A percentile compares a stretch with the other conserved stretches of the same genome.
These are phyloP conservation scores for Pseudopodoces humilis DNA, from an alignment of 2,113 vertebrate genomes.

Conservation along the genomic window DNA sequence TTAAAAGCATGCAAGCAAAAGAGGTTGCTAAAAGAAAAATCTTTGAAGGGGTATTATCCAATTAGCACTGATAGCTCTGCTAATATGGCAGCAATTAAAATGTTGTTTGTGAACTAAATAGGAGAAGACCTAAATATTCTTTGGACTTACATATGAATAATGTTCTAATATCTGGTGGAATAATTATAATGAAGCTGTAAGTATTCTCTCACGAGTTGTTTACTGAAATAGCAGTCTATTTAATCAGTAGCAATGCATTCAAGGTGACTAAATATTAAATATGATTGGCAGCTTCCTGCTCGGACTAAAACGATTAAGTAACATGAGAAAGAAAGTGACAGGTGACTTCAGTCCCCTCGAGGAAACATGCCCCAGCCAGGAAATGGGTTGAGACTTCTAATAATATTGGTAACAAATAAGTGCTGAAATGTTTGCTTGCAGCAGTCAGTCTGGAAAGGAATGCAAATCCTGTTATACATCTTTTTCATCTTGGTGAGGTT, in stretches of 20 bases:
- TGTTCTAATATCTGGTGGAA: slow-evolving; percentile 68
- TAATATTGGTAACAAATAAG: slow-evolving; percentile 75
- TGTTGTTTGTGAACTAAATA: slow-evolving; percentile 64
- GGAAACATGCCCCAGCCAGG: slow-evolving; percentile 73
- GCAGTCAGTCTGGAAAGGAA: slow-evolving; percentile 72
- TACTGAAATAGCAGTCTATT: slow-evolving; percentile 75
- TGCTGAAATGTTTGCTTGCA: slow-evolving; percentile 77
- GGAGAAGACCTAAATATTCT: slow-evolving; percentile 69
- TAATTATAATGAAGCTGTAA: slow-evolving; percentile 78
- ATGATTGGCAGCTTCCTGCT: slow-evolving; percentile 76
- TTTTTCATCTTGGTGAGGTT: slow-evolving; percentile 77
- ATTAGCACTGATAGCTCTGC: slow-evolving; percentile 57
- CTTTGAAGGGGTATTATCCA: slow-evolving; percentile 56
- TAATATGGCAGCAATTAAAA: slow-evolving; percentile 66
- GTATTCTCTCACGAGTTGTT: slow-evolving; percentile 75
- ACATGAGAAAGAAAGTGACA: slow-evolving; percentile 77
- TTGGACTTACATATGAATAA: slow-evolving; percentile 65
- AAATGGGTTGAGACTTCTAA: slow-evolving; percentile 73
- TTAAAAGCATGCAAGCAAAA: neutral
- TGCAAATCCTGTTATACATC: slow-evolving; percentile 82
- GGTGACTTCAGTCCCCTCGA: slow-evolving; percentile 74
- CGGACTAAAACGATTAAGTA: slow-evolving; percentile 83
- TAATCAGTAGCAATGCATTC: slow-evolving; percentile 72
- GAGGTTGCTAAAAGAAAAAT: slow-evolving; percentile 27
- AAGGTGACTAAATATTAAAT: slow-evolving; percentile 76